Evolutionary conservation across 2,113 vertebrate species (phyloP), one percentile per base, ranked within the genome.

Genomic region (Mungos mungo): DNA sequence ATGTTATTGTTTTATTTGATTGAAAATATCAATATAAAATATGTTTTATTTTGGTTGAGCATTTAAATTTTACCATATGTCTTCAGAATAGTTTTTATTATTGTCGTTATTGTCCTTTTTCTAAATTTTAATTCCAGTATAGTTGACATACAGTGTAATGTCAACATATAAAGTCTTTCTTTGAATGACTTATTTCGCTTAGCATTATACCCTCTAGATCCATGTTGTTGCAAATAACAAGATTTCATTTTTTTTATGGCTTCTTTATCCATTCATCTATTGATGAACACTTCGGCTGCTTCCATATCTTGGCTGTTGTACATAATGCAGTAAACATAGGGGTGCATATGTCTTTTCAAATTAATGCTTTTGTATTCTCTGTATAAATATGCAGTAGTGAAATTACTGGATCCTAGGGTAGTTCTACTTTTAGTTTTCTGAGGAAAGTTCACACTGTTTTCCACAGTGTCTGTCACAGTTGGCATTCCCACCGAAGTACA

Each of bases 11-110:
- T 84, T 87, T 88, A 33, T 87, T 96, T 92, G 69, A 71, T 96
- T 87, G 19, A 89, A 95, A 85, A 27, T n/a, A 84, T n/a, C 19
- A 31, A 68, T 79, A 41, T 82, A 72, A 83, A 90, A 76, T 92
- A 2, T 86, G 9, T 83, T 96, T 95, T 57, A 25, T 93, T 63
- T 90, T 94, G 84, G 23, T 41, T 68, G 60, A 54, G 14, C 31
- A 72, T 77, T 93, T 89, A 82, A 88, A 79, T 92, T 88, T 90
- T 92, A 76, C 81, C 71, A 16, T 69, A 16, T 69, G 16, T 76
- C 45, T 88, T 63, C 54, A 81, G 15, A 41, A 54, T 80, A 77
- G 31, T 45, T 74, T 45, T 74, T 45, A 76, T 74, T 74, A 14
- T 45, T 45, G 27, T 76, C 47, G 38, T 76, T 76, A 38, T 76